Conservation (phyloP, 2,113 vertebrate species). For the Hucho hucho region DNA sequence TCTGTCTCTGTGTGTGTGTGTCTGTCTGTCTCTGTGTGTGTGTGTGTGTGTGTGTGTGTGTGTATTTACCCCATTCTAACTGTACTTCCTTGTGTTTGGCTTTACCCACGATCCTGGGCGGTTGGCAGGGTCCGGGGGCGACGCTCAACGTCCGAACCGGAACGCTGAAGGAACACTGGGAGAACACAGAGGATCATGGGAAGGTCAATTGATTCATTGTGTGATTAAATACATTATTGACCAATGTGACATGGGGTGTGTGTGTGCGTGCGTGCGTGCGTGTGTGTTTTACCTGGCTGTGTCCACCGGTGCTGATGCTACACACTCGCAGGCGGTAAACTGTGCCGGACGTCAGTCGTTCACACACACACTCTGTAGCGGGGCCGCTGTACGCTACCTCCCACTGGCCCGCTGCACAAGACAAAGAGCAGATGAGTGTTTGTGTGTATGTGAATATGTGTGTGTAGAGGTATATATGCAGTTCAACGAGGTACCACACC, state of each 20-base stretch:
- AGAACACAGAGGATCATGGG: neutral
- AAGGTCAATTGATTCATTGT: neutral
- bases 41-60: neutral
- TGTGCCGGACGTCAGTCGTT: conserved; percentile 89
- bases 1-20: too few species aligned
- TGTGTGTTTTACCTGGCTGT: conserved; percentile 82
- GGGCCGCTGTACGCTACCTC: conserved; percentile 90
- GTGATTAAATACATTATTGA: neutral
- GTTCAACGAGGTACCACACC: too few species aligned
- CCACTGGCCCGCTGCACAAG: conserved; percentile 83
- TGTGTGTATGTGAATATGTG: too few species aligned
- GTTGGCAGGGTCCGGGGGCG: conserved; percentile 86
- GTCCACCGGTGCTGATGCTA: conserved; percentile 93
- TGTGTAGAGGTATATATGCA: too few species aligned
- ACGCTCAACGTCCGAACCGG: conserved; percentile 86
- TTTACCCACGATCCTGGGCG: conserved; percentile 85
- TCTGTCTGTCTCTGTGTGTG: too few species aligned
- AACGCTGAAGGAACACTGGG: conserved; percentile 87
- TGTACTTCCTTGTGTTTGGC: conserved; percentile 94
- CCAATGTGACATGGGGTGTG: neutral
- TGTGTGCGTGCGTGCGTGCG: neutral
- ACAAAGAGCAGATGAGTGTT: too few species aligned
- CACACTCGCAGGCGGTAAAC: conserved; percentile 90
- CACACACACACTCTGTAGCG: conserved; percentile 83
- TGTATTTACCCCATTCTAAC: conserved; percentile 89